Percentiles rank a stretch among this genome's conserved stretches.
These are phyloP conservation scores for Poecile atricapillus DNA, from an alignment of 2,113 vertebrate species.

Conservation along the genomic window DNA sequence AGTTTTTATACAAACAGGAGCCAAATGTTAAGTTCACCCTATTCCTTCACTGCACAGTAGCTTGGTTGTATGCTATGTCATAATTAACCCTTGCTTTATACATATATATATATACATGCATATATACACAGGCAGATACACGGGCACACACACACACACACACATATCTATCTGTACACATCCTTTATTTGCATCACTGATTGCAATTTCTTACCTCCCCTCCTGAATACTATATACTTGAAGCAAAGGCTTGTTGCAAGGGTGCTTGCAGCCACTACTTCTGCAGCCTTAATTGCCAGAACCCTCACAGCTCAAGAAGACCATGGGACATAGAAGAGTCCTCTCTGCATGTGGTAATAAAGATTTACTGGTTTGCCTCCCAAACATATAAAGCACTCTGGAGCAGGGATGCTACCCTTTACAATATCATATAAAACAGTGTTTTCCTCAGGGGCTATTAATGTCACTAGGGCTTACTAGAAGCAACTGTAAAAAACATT, in stretches of 20 bases:
- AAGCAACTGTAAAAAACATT: not conserved
- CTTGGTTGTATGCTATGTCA: not conserved
- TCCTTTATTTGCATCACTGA: not conserved
- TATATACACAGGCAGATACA: not conserved
- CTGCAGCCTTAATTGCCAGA: not conserved
- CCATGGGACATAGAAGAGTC: not conserved
- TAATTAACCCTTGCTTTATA: not conserved
- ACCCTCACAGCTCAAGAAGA: not conserved
- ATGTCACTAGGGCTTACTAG: not conserved
- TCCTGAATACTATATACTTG: accelerated
- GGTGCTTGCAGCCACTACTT: not conserved
- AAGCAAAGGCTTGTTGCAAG: not conserved
- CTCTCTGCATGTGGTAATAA: not conserved
- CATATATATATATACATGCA: not conserved
- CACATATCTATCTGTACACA: not conserved
- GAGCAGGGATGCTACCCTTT: not conserved
- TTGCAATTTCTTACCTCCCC: not conserved
- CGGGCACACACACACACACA: not conserved
- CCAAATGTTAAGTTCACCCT: not conserved
- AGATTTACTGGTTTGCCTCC: not conserved
- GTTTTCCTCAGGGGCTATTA: not conserved
- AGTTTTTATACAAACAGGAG: not conserved
- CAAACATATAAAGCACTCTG: not conserved
- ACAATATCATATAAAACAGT: not conserved
- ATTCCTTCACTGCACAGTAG: not conserved